These are phyloP conservation scores for Glyptemys insculpta DNA, from an alignment of 2,797 vertebrate species.

Conservation along the genomic window DNA sequence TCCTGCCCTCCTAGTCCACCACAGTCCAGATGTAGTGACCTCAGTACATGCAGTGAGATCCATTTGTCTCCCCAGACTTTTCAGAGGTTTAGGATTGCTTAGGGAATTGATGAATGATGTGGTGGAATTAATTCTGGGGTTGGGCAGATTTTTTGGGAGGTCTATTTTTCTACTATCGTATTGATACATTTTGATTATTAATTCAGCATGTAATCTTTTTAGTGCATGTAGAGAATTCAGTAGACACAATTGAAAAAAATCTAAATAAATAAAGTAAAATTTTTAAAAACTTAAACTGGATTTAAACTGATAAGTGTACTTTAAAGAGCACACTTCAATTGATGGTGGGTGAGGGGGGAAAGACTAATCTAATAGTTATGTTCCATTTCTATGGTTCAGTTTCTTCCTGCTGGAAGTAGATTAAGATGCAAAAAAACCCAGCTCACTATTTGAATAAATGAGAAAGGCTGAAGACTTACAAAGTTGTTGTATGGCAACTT, in stretches of 20 bases:
- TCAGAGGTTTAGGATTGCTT: not conserved
- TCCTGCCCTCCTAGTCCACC: not conserved
- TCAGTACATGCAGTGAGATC: not conserved
- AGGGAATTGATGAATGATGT: not conserved
- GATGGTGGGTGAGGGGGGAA: not conserved
- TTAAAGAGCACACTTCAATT: not conserved
- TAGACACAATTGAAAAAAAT: not conserved
- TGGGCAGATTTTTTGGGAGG: not conserved
- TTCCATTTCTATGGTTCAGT: not conserved
- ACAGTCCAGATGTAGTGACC: not conserved
- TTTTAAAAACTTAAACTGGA: not conserved
- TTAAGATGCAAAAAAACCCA: not conserved
- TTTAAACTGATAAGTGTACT: not conserved
- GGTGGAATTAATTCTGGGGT: not conserved
- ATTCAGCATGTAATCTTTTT: not conserved
- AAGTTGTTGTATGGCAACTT: not conserved
- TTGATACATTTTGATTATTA: not conserved
- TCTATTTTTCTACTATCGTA: not conserved
- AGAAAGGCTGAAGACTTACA: not conserved
- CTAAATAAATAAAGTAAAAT: not conserved
- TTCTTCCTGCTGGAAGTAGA: not conserved
- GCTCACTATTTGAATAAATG: not conserved
- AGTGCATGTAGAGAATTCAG: not conserved
- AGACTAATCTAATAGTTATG: not conserved
- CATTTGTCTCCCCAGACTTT: not conserved